Percentiles rank a stretch among this genome's conserved stretches.
These are phyloP conservation scores for Haemorhous mexicanus DNA, from an alignment of 2,113 vertebrate species.

Conservation along the genomic window DNA sequence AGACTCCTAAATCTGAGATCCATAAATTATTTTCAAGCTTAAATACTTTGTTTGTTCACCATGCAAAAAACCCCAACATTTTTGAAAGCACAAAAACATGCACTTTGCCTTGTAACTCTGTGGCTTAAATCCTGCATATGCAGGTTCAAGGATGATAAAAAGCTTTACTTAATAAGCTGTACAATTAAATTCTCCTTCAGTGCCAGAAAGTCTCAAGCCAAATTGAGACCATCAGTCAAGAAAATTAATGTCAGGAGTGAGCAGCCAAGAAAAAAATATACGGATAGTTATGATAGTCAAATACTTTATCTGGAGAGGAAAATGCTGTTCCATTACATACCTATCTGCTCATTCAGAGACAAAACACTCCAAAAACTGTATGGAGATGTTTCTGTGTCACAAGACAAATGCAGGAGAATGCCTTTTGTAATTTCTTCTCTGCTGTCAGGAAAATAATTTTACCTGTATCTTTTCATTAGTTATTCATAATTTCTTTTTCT, in stretches of 20 bases:
- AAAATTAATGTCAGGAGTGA: neutral
- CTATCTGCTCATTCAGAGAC: neutral
- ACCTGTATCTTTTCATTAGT: neutral
- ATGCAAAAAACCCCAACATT: neutral
- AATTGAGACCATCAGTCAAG: neutral
- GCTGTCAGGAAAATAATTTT: neutral
- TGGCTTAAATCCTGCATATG: neutral
- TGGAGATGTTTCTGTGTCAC: neutral
- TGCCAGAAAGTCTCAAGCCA: neutral
- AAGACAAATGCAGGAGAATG: neutral
- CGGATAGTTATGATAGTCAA: neutral
- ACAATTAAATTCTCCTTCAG: neutral
- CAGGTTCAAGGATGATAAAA: neutral
- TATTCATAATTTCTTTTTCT: neutral
- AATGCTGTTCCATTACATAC: slow-evolving; percentile 1
- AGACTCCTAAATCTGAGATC: neutral
- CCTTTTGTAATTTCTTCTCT: neutral
- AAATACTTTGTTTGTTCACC: neutral
- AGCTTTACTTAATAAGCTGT: neutral
- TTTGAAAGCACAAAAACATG: neutral
- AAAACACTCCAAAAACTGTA: neutral
- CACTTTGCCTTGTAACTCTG: neutral
- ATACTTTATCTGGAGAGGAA: neutral
- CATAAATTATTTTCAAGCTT: neutral
- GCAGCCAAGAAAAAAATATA: neutral